Evolutionary conservation across 1,140 invertebrate species (phyloP), one percentile per base, ranked within the genome.

Genomic region (Dryas iulia): DNA sequence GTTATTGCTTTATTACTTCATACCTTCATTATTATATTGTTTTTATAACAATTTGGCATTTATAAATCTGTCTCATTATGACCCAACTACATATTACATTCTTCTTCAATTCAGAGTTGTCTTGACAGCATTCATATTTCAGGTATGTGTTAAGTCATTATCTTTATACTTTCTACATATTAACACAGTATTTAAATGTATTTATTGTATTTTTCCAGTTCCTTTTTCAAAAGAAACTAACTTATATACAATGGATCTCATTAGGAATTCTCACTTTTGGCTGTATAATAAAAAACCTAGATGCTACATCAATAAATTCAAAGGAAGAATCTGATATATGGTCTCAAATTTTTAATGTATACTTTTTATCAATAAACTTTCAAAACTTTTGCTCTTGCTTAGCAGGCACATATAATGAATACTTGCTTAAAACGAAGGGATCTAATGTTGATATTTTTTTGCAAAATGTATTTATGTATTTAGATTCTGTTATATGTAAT

Each of bases 361-460:
- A 95, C 79, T 93, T 96, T 24, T 65, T 97, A 11, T 94, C 97
- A 8, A 97, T 98, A 70, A 90, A 95, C 69, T 94, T 96, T 39
- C 95, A 99, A 94, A 96, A 97, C 26, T 94, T 98, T 68, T 98
- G 96, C 77, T 99, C 98, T 0, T 99, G 97, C 74, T 92, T 98
- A 74, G 98, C 98, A 12, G 98, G 98, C 14, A 98, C 99, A 10
- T 99, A 99, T 86, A 99, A 99, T 89, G 98, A 99, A 89, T 98
- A 97, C 92, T 92, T 99, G 35, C 90, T 99, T 0, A 99, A 99
- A 93, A 95, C 94, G 26, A 95, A 95, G 72, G 97, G 96, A 25
- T 94, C 94, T 11, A 94, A 96, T 72, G 95, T 98, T 0, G 96
- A 98, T 85, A 96, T 99, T 73, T 98, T 97, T 92, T 89, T 98